Base-by-base conservation (phyloP, 1,140 invertebrate genomes). In the Ips typographus region DNA sequence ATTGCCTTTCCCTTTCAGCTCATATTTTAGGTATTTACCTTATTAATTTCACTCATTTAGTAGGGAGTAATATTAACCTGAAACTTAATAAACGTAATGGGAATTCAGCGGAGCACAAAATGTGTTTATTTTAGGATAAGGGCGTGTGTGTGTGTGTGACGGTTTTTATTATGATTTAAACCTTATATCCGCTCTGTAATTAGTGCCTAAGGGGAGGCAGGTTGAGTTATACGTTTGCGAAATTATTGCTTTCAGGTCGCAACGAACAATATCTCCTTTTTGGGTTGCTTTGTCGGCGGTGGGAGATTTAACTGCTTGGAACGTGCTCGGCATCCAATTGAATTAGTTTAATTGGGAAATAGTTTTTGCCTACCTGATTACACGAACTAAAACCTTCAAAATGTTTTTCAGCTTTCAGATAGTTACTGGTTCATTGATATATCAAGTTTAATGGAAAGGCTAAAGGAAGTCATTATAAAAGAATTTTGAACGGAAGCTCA, bases 161-260 rank as follows among this genome's bases (percentile, higher is more conserved):
- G 40, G 63, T 65, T 65, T 65, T 65, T 65, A 65, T 65, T 55
- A 65, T 65, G 63, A 65, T 65, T 65, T 65, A 65, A 65, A 37
- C 63, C 52, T 5, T 41, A 51, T 57, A 56, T 65, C 63, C 63
- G 22, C 36, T 65, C 38, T 5, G 63, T 56, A 65, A 65, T 65
- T 65, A 65, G 52, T 8, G 39, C 63, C 63, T 65, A 3, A 39
- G 53, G 63, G 63, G 38, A 57, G 41, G 43, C 52, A n/a, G 52
- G 40, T 42, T 55, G 42, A 65, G 42, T 65, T 65, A 65, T 57
- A 57, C 40, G 49, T 40, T 40, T 8, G 49, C 37, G 0, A 64
- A 64, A 64, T 52, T 64, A 64, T 5, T 38, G 61, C 61, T 53
- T 64, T 64, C 37, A 22, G 61, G 61, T 64, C 51, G 47, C 40